Evolutionary conservation across 2,797 vertebrate species (phyloP).

Genomic region (Chaenodraco wilsoni): DNA sequence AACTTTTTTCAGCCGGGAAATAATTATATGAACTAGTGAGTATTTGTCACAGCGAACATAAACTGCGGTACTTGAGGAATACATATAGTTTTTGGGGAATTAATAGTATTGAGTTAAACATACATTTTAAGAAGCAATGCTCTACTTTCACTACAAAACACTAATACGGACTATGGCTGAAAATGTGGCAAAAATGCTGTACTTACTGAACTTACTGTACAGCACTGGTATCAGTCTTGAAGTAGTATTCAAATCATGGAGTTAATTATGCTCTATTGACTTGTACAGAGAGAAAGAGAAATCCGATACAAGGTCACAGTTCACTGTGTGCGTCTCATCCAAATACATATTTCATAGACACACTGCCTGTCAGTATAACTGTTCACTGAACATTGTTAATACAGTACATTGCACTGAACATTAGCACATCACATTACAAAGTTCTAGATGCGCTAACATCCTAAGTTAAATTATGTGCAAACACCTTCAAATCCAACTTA

Average conservation of each 20-base stretch:
- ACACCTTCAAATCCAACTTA: constrained; percentile 13
- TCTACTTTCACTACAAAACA: not conserved
- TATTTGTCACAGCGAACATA: too few species aligned
- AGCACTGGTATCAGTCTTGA: not conserved
- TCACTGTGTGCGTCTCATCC: not conserved
- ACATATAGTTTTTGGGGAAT: not conserved
- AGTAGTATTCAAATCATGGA: not conserved
- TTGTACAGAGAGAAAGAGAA: not conserved
- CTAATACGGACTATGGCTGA: not conserved
- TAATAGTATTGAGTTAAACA: not conserved
- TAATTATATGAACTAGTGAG: too few species aligned
- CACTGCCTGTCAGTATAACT: not conserved
- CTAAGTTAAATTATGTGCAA: constrained; percentile 15
- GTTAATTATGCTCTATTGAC: not conserved
- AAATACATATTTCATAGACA: not conserved
- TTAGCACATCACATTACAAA: not conserved
- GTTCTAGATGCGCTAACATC: constrained; percentile 8
- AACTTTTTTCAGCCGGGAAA: too few species aligned
- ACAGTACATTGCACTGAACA: not conserved
- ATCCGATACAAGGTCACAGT: not conserved
- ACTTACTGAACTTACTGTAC: not conserved
- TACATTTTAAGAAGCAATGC: not conserved
- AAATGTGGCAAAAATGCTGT: not conserved
- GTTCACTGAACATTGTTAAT: too few species aligned
- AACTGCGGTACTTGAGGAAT: not conserved